Percentiles rank a stretch among this genome's conserved stretches.
Evolutionary conservation across 2,888 invertebrate genomes (phyloP).

Genomic region (Protodeltote pygarga): DNA sequence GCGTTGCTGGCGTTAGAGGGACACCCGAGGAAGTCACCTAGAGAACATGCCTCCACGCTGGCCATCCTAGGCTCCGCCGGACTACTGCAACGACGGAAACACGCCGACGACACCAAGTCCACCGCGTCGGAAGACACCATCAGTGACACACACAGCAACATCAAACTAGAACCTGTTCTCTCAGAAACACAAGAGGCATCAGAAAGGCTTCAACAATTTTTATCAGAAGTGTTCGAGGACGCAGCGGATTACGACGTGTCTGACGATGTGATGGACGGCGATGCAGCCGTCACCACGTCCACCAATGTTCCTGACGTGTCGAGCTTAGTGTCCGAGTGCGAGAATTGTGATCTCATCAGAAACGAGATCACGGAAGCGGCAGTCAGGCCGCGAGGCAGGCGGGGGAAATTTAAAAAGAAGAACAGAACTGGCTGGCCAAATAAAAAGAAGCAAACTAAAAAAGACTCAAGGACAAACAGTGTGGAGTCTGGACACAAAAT

Average conservation of each 20-base stretch:
- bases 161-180: constrained; percentile 66
- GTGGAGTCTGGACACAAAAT: constrained; percentile 63
- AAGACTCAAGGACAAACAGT: constrained; percentile 67
- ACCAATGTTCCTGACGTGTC: constrained; percentile 78
- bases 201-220: constrained; percentile 76
- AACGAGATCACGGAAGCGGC: constrained; percentile 69
- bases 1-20: constrained; percentile 74
- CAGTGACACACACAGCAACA: constrained; percentile 70
- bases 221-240: constrained; percentile 79
- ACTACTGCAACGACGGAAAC: constrained; percentile 85
- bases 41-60: constrained; percentile 95
- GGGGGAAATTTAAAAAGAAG: constrained; percentile 89
- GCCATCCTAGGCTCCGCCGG: constrained; percentile 91
- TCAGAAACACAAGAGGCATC: constrained; percentile 73
- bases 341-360: constrained; percentile 75
- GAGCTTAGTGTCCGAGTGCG: constrained; percentile 77
- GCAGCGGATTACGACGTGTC: constrained; percentile 81
- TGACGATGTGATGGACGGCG: constrained; percentile 75
- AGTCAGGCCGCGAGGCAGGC: constrained; percentile 63
- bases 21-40: constrained; percentile 93
- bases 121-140: constrained; percentile 80
- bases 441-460: constrained; percentile 77
- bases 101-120: constrained; percentile 76
- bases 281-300: constrained; percentile 67
- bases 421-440: constrained; percentile 95